A percentile compares a stretch with the other conserved stretches of the same genome.
These are phyloP conservation scores for Sceloporus tristichus DNA, from an alignment of 2,113 vertebrate species.

Conservation along the genomic window DNA sequence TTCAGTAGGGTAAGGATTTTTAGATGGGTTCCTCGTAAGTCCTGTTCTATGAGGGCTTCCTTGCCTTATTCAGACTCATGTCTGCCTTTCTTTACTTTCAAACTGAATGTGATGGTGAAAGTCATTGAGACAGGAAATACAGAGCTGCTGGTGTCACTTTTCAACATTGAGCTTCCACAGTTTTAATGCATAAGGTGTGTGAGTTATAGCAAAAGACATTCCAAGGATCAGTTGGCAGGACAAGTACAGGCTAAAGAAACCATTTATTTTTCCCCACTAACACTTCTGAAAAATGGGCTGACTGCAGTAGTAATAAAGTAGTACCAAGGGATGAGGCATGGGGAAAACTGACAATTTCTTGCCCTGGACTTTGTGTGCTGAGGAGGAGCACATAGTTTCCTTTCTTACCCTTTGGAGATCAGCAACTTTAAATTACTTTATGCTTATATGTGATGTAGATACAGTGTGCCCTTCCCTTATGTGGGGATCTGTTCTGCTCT, in stretches of 20 bases:
- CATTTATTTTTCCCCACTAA: background rate
- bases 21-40: too few relatives aligned
- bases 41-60: background rate
- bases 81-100: constrained; percentile 27
- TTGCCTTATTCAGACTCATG: background rate
- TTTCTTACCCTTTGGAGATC: constrained; percentile 25
- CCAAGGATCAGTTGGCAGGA: constrained; percentile 13
- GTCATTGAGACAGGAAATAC: constrained; percentile 18
- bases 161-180: background rate
- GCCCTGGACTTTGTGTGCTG: background rate
- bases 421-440: constrained; percentile 29
- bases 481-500: too few relatives aligned
- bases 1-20: too few relatives aligned
- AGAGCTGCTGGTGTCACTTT: constrained; percentile 20
- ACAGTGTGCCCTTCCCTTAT: too few relatives aligned
- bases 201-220: background rate
- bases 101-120: constrained; percentile 4
- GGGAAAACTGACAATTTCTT: constrained; percentile 20
- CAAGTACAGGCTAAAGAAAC: constrained; percentile 30
- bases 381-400: constrained; percentile 15
- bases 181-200: background rate
- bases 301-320: constrained; percentile 10
- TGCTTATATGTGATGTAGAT: background rate
- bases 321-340: background rate
- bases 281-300: constrained; percentile 21